Conservation (phyloP, 2,888 invertebrate genomes). For the Acronicta alni region DNA sequence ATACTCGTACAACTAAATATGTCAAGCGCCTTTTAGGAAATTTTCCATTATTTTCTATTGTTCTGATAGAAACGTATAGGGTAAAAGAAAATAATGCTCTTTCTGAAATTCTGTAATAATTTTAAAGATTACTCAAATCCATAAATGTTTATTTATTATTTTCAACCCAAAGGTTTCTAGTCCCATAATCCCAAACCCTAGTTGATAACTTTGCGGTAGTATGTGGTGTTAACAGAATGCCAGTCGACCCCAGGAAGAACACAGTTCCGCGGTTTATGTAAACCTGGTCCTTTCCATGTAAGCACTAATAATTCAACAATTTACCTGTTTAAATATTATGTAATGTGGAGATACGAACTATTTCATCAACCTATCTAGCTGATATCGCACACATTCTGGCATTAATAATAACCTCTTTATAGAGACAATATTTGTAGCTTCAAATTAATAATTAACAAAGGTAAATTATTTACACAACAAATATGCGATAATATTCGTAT, state of each 20-base stretch:
- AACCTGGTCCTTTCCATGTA: background rate
- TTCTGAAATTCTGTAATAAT: background rate
- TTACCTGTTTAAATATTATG: background rate
- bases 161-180: background rate
- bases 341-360: background rate
- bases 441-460: no score
- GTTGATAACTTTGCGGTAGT: background rate
- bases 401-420: no score
- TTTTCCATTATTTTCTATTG: slow-evolving; percentile 2
- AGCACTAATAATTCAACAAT: slow-evolving; percentile 1
- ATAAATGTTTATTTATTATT: background rate
- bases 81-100: background rate
- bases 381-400: no score
- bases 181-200: background rate
- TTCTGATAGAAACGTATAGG: background rate
- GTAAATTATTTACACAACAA: no score
- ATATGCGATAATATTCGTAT: no score
- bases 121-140: background rate
- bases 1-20: slow-evolving; percentile 1
- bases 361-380: no score
- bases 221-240: background rate
- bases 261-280: background rate
- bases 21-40: slow-evolving; percentile 1
- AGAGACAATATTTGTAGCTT: no score
- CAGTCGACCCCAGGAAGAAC: background rate